A percentile compares a stretch with the other conserved stretches of the same genome.
These are phyloP conservation scores for Venusia cambrica DNA, from an alignment of 2,888 invertebrate genomes.

Conservation along the genomic window DNA sequence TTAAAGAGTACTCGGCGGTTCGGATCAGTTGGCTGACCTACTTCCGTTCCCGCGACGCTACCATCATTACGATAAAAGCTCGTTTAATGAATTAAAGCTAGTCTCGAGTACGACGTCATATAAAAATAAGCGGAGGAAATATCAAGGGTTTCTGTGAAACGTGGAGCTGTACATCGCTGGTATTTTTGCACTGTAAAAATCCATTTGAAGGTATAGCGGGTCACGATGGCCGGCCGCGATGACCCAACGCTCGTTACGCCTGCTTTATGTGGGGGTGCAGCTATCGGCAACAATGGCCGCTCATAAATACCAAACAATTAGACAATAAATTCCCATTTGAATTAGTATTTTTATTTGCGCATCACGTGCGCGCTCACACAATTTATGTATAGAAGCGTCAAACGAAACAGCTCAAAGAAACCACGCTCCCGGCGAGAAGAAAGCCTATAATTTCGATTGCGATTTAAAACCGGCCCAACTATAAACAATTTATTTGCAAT, in stretches of 20 bases:
- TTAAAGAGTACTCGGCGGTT: constrained; percentile 45
- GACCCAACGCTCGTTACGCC: constrained; percentile 49
- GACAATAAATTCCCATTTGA: constrained; percentile 66
- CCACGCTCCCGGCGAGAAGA: constrained; percentile 54
- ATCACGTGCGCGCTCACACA: constrained; percentile 63
- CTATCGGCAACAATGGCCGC: constrained; percentile 61
- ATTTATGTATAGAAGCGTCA: constrained; percentile 69
- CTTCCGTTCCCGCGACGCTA: constrained; percentile 35
- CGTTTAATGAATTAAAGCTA: constrained; percentile 43
- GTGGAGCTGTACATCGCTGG: constrained; percentile 20
- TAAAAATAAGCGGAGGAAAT: constrained; percentile 16
- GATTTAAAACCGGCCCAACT: constrained; percentile 56
- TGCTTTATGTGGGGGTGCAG: constrained; percentile 54
- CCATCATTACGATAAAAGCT: constrained; percentile 54
- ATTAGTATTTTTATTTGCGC: constrained; percentile 73
- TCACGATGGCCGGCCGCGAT: constrained; percentile 51
- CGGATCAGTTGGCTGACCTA: constrained; percentile 48
- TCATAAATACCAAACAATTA: constrained; percentile 73
- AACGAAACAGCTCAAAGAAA: constrained; percentile 67
- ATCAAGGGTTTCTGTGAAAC: constrained; percentile 17
- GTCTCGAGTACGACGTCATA: constrained; percentile 31
- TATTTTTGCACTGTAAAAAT: constrained; percentile 27
- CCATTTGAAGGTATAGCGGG: constrained; percentile 39
- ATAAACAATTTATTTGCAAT: constrained; percentile 43
- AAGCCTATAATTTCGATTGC: constrained; percentile 59